Evolutionary conservation across 1,140 invertebrate genomes (phyloP), one percentile per base, ranked within the genome.

Genomic region (Aphaenogaster rudis): DNA sequence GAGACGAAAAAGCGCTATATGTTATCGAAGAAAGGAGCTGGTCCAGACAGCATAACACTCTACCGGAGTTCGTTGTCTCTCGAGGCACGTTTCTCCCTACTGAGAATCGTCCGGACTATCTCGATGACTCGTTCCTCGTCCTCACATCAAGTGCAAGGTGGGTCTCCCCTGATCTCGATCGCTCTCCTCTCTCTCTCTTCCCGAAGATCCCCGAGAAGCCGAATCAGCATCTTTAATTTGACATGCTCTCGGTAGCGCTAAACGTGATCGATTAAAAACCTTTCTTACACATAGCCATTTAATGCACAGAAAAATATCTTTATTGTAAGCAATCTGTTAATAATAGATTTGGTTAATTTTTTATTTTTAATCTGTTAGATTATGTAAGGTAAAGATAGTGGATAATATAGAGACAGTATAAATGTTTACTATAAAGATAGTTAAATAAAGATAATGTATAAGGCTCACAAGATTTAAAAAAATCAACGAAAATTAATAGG

Each of bases 81-180:
- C 94, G 91, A 93, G 90, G 92, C 95, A 95, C 94, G 94, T 95
- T 93, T 82, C 91, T 88, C 86, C 86, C 88, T 94, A 95, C 94
- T 91, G 79, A 92, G 93, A 94, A 95, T 94, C 91, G 87, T 69
- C 88, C 86, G 88, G 89, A 92, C 88, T 93, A 71, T 91, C 92
- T 92, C 91, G 92, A 93, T 94, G 91, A 94, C 90, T 93, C 92
- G 92, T 92, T 88, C 91, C 89, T 84, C 90, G 88, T 92, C 80
- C 89, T 90, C 66, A 87, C 92, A 88, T 86, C 86, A n/a, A 79
- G 77, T 66, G 54, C 69, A 61, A 90, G 88, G 61, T 86, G 57
- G 64, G 59, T 86, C 86, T 86, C 45, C 42, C 28, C 63, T 79
- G 90, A 87, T 85, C 88, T 91, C 86, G 79, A 61, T 92, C 84